These are phyloP conservation scores for Wasmannia auropunctata DNA, from an alignment of 1,140 invertebrate species.

Conservation along the genomic window DNA sequence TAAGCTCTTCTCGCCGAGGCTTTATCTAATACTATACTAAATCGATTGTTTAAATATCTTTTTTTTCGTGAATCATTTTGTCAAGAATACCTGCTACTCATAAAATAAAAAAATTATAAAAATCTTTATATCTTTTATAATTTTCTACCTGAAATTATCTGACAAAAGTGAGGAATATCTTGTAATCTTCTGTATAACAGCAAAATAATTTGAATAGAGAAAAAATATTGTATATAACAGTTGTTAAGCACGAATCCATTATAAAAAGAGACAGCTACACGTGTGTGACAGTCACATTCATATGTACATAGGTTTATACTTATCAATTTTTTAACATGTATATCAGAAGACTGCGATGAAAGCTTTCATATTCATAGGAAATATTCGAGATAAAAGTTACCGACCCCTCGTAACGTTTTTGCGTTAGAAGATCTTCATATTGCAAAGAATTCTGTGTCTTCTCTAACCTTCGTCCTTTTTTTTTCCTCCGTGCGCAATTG, in stretches of 20 bases:
- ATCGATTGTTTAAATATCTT: slow-evolving; percentile 9
- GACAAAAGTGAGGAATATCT: background rate
- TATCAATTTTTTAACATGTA: slow-evolving; percentile 17
- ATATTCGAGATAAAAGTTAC: background rate
- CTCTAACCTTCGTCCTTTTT: background rate
- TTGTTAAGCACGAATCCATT: background rate
- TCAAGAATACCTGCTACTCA: background rate
- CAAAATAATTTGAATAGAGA: background rate
- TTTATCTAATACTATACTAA: background rate
- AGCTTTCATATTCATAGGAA: slow-evolving; percentile 19
- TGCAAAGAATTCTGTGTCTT: slow-evolving; percentile 9
- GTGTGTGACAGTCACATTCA: background rate
- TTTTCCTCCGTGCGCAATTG: background rate
- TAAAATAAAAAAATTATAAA: background rate
- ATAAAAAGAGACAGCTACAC: background rate
- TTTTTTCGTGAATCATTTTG: background rate
- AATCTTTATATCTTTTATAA: background rate
- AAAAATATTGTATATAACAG: background rate
- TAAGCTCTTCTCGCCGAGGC: background rate
- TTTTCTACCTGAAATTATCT: background rate
- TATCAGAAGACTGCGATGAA: background rate
- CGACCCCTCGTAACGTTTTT: background rate
- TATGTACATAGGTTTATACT: background rate
- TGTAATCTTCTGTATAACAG: background rate
- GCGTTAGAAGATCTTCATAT: background rate